A percentile compares a stretch with the other conserved stretches of the same genome.
Conservation (phyloP, 2,113 vertebrate genomes). For the Tachysurus vachellii region DNA sequence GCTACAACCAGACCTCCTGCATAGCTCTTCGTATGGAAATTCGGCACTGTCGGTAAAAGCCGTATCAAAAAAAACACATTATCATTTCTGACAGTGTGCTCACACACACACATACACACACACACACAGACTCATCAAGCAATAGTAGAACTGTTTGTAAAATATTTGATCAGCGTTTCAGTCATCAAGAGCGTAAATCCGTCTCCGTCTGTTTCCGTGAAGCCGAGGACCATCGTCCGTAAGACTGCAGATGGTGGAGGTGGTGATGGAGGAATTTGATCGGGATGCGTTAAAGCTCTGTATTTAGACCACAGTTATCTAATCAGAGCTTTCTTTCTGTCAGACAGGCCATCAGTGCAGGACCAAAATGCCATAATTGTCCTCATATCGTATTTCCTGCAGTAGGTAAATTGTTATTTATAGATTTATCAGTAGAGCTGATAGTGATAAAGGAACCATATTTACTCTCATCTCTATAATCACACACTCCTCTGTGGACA, state of each 20-base stretch:
- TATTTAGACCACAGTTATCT: constrained; percentile 31
- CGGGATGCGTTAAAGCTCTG: not conserved
- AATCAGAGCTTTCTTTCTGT: constrained; percentile 15
- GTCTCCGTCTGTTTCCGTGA: not conserved
- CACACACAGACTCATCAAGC: not conserved
- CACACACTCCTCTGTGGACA: not conserved
- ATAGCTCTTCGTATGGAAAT: constrained; percentile 1
- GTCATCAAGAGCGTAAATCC: no score
- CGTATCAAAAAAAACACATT: no score
- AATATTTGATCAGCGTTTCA: not conserved
- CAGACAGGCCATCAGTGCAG: not conserved
- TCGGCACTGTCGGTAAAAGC: not conserved
- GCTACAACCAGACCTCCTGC: not conserved
- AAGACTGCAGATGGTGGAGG: not conserved
- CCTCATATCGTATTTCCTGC: constrained; percentile 26
- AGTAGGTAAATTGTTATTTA: constrained; percentile 21
- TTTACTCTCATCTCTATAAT: not conserved
- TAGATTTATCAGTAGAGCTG: constrained; percentile 16
- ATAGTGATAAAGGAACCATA: not conserved
- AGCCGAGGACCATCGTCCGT: not conserved
- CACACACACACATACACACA: not conserved
- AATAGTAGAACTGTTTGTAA: not conserved
- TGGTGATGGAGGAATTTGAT: constrained; percentile 12
- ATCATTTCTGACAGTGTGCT: constrained; percentile 3
- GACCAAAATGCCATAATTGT: not conserved